phyloP scores from a whole-genome alignment of 1,140 invertebrate genomes.

The Meloidogyne floridensis region DNA sequence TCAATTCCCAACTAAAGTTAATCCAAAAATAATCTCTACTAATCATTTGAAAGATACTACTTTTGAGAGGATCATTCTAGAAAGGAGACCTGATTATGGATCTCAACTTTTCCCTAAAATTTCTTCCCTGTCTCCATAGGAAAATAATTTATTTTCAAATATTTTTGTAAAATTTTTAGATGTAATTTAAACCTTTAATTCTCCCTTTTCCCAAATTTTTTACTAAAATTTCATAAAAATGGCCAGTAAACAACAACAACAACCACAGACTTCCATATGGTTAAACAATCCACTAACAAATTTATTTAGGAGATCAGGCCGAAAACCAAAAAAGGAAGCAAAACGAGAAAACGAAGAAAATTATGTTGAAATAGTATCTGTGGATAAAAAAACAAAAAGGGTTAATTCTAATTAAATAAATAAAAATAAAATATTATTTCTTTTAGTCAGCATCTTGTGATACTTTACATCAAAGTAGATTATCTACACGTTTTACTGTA shows the following conservation, averaged over 20 bases:
- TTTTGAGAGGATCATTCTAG: too few relatives aligned
- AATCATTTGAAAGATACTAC: too few relatives aligned
- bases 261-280: not conserved
- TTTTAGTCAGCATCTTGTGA: slow-evolving; percentile 22
- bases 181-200: too few relatives aligned
- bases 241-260: not conserved
- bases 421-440: not conserved
- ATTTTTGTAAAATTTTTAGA: too few relatives aligned
- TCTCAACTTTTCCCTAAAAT: too few relatives aligned
- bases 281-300: slow-evolving; percentile 26
- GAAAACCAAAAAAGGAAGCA: slow-evolving; percentile 16
- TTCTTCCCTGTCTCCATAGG: too few relatives aligned
- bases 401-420: not conserved
- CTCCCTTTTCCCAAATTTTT: not conserved
- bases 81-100: too few relatives aligned
- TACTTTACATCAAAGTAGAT: slow-evolving; percentile 10
- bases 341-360: not conserved
- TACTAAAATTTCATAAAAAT: not conserved
- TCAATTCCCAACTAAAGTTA: too few relatives aligned
- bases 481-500: slow-evolving; percentile 16
- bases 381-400: slow-evolving; percentile 15
- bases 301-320: slow-evolving; percentile 16
- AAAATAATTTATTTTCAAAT: too few relatives aligned
- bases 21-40: too few relatives aligned
- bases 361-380: not conserved